Evolutionary conservation across 2,797 vertebrate genomes (phyloP).

Genomic region (Anableps anableps): DNA sequence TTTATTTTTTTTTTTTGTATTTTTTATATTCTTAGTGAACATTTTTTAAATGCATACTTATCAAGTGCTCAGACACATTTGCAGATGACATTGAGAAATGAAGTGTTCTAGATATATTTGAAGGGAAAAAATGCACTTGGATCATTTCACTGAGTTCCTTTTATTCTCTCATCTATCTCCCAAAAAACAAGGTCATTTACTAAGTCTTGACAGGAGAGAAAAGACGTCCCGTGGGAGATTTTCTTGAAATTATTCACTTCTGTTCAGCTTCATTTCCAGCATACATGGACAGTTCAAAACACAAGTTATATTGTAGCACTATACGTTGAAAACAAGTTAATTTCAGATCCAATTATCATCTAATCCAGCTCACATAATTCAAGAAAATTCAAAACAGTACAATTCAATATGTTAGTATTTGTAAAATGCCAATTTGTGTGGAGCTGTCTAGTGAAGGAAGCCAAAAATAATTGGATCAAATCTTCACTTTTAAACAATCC

Average conservation of each 20-base stretch:
- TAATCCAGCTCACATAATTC: background rate
- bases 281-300: background rate
- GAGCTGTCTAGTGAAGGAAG: background rate
- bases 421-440: background rate
- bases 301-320: background rate
- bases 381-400: background rate
- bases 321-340: background rate
- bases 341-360: background rate
- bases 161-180: background rate
- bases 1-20: constrained; percentile 9
- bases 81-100: constrained; percentile 32
- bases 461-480: background rate
- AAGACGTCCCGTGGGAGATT: constrained; percentile 7
- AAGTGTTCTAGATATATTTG: constrained; percentile 16
- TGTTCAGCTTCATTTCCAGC: background rate
- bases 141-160: constrained; percentile 12
- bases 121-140: constrained; percentile 4
- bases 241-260: background rate
- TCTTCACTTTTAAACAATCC: background rate
- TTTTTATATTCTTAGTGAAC: constrained; percentile 23
- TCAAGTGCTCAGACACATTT: constrained; percentile 20
- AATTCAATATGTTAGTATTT: background rate
- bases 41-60: constrained; percentile 27
- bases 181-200: constrained; percentile 16
- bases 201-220: constrained; percentile 26